Evolutionary conservation across 2,888 invertebrate species (phyloP), one percentile per base, ranked within the genome.

Genomic region (Brassicogethes aeneus): DNA sequence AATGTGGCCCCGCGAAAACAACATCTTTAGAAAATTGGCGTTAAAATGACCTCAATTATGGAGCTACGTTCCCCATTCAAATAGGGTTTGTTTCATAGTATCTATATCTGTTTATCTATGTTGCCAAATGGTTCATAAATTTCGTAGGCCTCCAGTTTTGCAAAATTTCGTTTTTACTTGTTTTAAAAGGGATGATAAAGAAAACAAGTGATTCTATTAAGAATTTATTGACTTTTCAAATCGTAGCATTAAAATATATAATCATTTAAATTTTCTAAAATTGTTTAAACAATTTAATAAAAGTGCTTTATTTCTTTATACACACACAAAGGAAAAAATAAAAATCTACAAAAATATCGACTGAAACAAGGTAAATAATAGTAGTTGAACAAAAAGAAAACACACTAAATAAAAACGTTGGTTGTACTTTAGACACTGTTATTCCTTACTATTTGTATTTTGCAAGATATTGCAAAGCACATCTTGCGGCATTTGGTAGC

Each of bases 241-340:
- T 48, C 41, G 45, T 53, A 54, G 52, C 48, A 50, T 48, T 54
- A 54, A 54, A 54, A 52, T 50, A 52, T 51, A 48, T 45, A 48
- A n/a, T n/a, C n/a, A n/a, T 54, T 53, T 41, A 45, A 51, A 51
- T 48, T 47, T 48, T 48, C 47, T 45, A 48, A 48, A 51, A 44
- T 44, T 42, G 44, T 47, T 44, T 41, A 48, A 52, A 50, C 43
- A 42, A 51, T 50, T 44, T 45, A 45, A 51, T 43, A 51, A 46
- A 16, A 44, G 50, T 51, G 50, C 48, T 53, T 52, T 10, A 23
- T 23, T 23, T 23, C 5, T 47, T 44, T 47, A 40, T 44, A 48
- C 45, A 13, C 48, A 30, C 31, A 33, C 44, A 44, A 40, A 40
- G 36, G 39, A 42, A 43, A 41, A 52, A 49, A 44, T 37, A 48